A percentile compares a stretch with the other conserved stretches of the same genome.
Evolutionary conservation across 1,140 invertebrate genomes (phyloP).

Genomic region (Colletes gigas): DNA sequence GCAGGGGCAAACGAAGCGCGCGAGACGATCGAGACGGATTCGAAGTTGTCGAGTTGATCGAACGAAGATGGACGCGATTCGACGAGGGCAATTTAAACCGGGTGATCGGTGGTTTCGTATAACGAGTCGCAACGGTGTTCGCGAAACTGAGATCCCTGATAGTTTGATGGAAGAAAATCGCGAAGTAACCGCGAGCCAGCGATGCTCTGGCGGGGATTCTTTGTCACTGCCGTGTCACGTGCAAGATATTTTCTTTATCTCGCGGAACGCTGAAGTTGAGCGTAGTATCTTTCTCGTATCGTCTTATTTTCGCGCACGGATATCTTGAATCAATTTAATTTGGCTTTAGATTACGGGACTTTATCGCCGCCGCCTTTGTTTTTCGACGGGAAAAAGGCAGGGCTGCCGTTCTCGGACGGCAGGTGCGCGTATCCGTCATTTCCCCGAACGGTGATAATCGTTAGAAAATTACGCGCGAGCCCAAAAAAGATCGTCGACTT

Average conservation of each 20-base stretch:
- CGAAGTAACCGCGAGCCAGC: neutral
- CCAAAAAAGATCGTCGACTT: neutral
- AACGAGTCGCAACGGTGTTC: neutral
- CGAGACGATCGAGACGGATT: neutral
- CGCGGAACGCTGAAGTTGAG: neutral
- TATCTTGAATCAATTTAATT: constrained; percentile 54
- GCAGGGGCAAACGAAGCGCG: neutral
- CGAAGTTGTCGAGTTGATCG: too few relatives aligned
- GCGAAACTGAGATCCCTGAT: constrained; percentile 7
- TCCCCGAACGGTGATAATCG: neutral
- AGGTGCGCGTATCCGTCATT: too few relatives aligned
- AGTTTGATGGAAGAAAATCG: neutral
- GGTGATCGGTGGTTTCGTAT: neutral
- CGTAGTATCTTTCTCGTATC: constrained; percentile 10
- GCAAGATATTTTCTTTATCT: constrained; percentile 42
- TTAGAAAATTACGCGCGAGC: neutral
- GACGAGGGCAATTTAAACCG: neutral
- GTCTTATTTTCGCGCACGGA: constrained; percentile 35
- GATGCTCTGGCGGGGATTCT: constrained; percentile 16
- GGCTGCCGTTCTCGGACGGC: neutral
- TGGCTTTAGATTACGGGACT: constrained; percentile 45
- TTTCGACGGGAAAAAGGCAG: neutral
- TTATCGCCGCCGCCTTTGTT: constrained; percentile 26
- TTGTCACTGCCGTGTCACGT: constrained; percentile 46
- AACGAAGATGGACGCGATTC: neutral